Percentiles rank a stretch among this genome's conserved stretches.
phyloP scores from a whole-genome alignment of 2,113 vertebrate genomes.

The Leucosticte australis region DNA sequence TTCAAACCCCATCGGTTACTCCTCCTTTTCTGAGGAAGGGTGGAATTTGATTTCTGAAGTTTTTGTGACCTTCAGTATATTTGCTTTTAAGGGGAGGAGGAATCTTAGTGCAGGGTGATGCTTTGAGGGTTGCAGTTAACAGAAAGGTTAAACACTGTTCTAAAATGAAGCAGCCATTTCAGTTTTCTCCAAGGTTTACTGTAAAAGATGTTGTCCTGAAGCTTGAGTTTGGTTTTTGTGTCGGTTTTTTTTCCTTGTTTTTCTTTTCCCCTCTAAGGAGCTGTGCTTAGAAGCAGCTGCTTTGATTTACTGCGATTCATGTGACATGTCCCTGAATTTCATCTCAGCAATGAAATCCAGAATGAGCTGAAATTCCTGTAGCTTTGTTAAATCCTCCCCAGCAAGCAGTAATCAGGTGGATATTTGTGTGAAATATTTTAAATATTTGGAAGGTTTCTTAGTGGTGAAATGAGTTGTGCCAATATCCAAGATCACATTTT shows the following conservation, averaged over 20 bases:
- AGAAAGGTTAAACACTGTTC: not conserved
- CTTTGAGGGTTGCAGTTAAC: not conserved
- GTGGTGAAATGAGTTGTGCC: not conserved
- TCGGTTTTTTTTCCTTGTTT: not conserved
- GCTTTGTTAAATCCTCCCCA: conserved; percentile 12
- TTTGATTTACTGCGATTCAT: conserved; percentile 19
- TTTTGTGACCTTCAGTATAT: not conserved
- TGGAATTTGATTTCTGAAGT: not conserved
- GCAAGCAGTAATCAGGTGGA: not conserved
- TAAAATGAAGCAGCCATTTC: not conserved
- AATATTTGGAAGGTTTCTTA: not conserved
- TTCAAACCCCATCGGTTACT: not conserved
- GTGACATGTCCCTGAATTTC: conserved; percentile 38
- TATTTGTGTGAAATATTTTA: not conserved
- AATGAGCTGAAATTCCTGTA: conserved; percentile 12
- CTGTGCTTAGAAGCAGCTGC: conserved; percentile 23
- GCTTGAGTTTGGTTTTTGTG: not conserved
- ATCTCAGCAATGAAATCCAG: conserved; percentile 1
- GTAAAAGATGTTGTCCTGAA: not conserved
- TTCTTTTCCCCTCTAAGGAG: not conserved
- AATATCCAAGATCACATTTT: not conserved
- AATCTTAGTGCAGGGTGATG: not conserved
- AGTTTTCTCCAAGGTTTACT: not conserved
- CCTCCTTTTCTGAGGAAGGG: not conserved
- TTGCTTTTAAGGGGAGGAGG: not conserved